A percentile compares a stretch with the other conserved stretches of the same genome.
These are phyloP conservation scores for Ptychobarbus kaznakovi DNA, from an alignment of 2,797 vertebrate species.

Conservation along the genomic window DNA sequence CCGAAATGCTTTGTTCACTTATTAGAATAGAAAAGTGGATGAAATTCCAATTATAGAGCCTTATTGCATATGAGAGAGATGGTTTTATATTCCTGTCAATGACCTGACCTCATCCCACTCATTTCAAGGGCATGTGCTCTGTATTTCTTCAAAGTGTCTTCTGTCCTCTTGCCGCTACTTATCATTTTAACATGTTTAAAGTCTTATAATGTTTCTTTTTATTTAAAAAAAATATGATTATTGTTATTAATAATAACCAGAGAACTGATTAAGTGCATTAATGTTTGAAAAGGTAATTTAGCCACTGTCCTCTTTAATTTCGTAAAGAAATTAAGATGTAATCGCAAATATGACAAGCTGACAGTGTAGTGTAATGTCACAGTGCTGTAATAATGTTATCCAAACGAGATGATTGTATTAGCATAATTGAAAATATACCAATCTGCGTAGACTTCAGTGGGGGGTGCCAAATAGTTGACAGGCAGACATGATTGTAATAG, in stretches of 20 bases:
- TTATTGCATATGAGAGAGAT: slow-evolving; percentile 34
- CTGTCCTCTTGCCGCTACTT: not conserved
- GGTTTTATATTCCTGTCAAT: slow-evolving; percentile 27
- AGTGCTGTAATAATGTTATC: slow-evolving; percentile 61
- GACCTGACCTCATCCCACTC: slow-evolving; percentile 39
- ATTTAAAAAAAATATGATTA: slow-evolving; percentile 41
- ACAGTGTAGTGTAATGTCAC: slow-evolving; percentile 60
- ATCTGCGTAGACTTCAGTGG: slow-evolving; percentile 41
- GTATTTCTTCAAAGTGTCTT: slow-evolving; percentile 16
- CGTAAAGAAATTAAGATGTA: slow-evolving; percentile 57
- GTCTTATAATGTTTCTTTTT: slow-evolving; percentile 21
- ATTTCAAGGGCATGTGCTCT: slow-evolving; percentile 3
- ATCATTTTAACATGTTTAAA: slow-evolving; percentile 28
- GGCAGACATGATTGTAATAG: slow-evolving; percentile 76
- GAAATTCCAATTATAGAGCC: slow-evolving; percentile 47
- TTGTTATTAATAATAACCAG: slow-evolving; percentile 49
- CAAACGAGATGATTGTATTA: slow-evolving; percentile 62
- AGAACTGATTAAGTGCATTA: slow-evolving; percentile 43
- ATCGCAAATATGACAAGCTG: slow-evolving; percentile 48
- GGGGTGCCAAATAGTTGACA: slow-evolving; percentile 70
- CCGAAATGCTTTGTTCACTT: slow-evolving; percentile 40
- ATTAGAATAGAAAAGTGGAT: slow-evolving; percentile 34
- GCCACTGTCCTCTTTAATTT: slow-evolving; percentile 60
- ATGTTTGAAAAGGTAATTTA: slow-evolving; percentile 61
- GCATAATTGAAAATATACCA: slow-evolving; percentile 65